Conservation (phyloP, 2,113 vertebrate species). For the Silurus meridionalis region DNA sequence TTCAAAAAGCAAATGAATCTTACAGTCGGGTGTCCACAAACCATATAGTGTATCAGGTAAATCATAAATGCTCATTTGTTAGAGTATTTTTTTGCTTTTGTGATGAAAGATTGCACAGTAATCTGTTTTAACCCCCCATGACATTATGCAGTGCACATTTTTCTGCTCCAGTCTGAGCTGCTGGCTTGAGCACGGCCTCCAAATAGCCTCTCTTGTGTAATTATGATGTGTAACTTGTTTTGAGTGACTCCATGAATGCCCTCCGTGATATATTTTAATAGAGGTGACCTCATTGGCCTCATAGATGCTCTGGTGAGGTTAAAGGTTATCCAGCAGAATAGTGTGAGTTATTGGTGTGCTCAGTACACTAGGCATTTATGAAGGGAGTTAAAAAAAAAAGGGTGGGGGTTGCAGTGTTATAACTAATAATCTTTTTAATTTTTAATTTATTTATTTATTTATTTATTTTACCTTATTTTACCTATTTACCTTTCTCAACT, state of each 20-base stretch:
- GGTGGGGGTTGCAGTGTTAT: slow-evolving; percentile 24
- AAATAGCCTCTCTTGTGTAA: slow-evolving; percentile 36
- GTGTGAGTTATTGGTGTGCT: slow-evolving; percentile 37
- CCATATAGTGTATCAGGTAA: not conserved
- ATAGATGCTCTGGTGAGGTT: slow-evolving; percentile 1
- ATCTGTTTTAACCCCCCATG: slow-evolving; percentile 22
- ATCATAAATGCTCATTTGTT: slow-evolving; percentile 20
- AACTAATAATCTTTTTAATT: not conserved
- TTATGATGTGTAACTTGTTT: slow-evolving; percentile 31
- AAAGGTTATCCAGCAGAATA: slow-evolving; percentile 1
- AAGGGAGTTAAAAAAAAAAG: not conserved
- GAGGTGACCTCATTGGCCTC: slow-evolving; percentile 28
- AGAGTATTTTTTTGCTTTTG: not conserved
- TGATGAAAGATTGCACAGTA: slow-evolving; percentile 1
- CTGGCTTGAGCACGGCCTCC: slow-evolving; percentile 18
- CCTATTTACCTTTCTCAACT: not conserved
- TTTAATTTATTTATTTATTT: too few species aligned
- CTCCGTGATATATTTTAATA: slow-evolving; percentile 42
- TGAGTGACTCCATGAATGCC: slow-evolving; percentile 17
- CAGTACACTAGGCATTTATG: slow-evolving; percentile 1
- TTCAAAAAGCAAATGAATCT: too few species aligned
- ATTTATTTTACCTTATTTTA: not conserved
- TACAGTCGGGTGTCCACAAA: too few species aligned
- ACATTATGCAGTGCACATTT: slow-evolving; percentile 6
- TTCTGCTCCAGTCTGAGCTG: not conserved